Evolutionary conservation across 2,113 vertebrate species (phyloP).

Genomic region (Psittacara wagleri): DNA sequence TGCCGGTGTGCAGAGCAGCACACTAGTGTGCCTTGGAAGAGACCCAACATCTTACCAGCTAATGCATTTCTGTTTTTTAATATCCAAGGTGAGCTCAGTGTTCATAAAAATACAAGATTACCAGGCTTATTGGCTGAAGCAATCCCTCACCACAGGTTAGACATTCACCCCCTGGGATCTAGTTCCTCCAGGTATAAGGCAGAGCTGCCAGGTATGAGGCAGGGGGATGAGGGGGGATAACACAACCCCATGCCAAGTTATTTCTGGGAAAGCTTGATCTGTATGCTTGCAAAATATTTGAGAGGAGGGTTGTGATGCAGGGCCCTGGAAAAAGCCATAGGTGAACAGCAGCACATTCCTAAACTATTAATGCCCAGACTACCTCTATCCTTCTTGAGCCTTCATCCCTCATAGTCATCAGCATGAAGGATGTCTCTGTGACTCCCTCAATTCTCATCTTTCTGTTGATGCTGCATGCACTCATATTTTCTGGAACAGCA

Average conservation of each 20-base stretch:
- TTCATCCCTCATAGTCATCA: not conserved
- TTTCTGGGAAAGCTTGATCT: not conserved
- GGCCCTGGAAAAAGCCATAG: not conserved
- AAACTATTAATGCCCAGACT: not conserved
- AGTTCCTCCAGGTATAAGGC: not conserved
- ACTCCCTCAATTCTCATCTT: not conserved
- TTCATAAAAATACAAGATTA: not conserved
- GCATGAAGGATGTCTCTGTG: not conserved
- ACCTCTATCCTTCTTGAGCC: not conserved
- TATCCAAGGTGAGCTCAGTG: slow-evolving; percentile 14
- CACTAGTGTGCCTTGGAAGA: not conserved
- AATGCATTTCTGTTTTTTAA: slow-evolving; percentile 5
- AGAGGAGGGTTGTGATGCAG: not conserved
- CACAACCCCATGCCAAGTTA: fast-evolving
- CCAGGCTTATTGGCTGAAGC: not conserved
- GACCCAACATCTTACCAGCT: not conserved
- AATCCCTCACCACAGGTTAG: not conserved
- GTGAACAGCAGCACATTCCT: not conserved
- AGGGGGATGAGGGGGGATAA: not conserved
- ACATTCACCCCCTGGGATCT: not conserved
- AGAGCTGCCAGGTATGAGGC: not conserved
- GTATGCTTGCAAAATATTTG: not conserved
- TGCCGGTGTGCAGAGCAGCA: not conserved
- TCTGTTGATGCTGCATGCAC: not conserved
- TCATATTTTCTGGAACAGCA: not conserved